Evolutionary conservation across 2,888 invertebrate genomes (phyloP), one percentile per base, ranked within the genome.

Genomic region (Leptopilina myrica): DNA sequence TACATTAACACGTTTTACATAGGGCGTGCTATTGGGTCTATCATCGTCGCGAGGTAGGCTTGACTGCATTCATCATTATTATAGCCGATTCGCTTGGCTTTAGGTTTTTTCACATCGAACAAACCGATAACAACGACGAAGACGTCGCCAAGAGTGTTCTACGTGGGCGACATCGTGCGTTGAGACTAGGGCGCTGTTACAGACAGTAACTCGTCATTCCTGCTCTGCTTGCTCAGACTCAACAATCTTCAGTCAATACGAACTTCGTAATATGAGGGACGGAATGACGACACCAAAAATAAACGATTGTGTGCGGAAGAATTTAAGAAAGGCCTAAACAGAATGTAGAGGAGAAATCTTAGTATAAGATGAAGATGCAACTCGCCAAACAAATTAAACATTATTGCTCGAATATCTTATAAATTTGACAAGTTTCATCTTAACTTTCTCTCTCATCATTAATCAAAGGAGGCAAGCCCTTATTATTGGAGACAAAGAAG

Each of bases 11-110:
- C 83, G 86, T 87, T 87, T 86, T 83, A 88, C 84, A 87, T 84
- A 85, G 86, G 87, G 88, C 88, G 89, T 89, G 89, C 89, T 90
- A 89, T 82, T 83, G 87, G 83, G 87, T 89, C 84, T 85, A 83
- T 82, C 81, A 86, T 85, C 85, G 84, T 87, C 84, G 84, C 86
- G 82, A 83, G 76, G 80, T 80, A 80, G 67, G 79, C 78, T 77
- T 80, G 77, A 76, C 76, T 64, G 81, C 56, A 73, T 33, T 73
- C 26, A 73, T 73, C 73, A 56, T 73, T 56, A 53, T 73, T n/a
- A 56, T 82, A 82, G 76, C 67, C 77, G 80, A 79, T 78, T 84
- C 81, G 83, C 82, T 84, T 85, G 83, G 81, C 85, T 84, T 84
- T 83, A 82, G 82, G 79, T 81, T 83, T 80, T 84, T 81, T 78